phyloP scores from a whole-genome alignment of 2,797 vertebrate species.

The Lateolabrax maculatus region DNA sequence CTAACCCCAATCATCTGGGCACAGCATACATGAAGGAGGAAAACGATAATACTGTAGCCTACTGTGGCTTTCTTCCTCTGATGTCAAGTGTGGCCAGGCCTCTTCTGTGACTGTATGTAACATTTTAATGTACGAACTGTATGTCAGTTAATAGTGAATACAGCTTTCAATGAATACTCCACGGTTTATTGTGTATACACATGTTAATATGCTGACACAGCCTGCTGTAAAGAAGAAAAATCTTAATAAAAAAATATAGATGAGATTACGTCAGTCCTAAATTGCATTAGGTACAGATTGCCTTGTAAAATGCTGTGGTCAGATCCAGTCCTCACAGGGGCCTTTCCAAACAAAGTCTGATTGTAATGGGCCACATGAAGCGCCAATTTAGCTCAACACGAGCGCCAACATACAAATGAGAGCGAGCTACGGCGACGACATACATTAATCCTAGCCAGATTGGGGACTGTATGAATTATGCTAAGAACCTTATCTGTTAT shows the following conservation, averaged over 20 bases:
- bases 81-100: slow-evolving; percentile 55
- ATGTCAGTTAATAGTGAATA: neutral
- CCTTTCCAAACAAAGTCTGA: slow-evolving; percentile 66
- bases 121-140: slow-evolving; percentile 24
- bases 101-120: slow-evolving; percentile 25
- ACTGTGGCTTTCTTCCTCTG: slow-evolving; percentile 52
- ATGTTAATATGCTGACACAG: slow-evolving; percentile 33
- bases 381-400: slow-evolving; percentile 65
- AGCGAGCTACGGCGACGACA: slow-evolving; percentile 50
- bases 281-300: slow-evolving; percentile 48
- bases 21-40: slow-evolving; percentile 54
- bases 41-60: slow-evolving; percentile 44
- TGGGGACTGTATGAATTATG: slow-evolving; percentile 83
- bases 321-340: slow-evolving; percentile 49
- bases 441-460: slow-evolving; percentile 83
- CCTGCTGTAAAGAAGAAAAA: neutral
- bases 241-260: slow-evolving; percentile 41
- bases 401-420: slow-evolving; percentile 67
- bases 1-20: slow-evolving; percentile 74
- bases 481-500: slow-evolving; percentile 83
- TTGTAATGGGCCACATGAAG: slow-evolving; percentile 70
- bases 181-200: neutral
- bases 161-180: neutral
- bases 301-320: slow-evolving; percentile 57
- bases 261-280: slow-evolving; percentile 56